phyloP scores from a whole-genome alignment of 2,888 invertebrate genomes.

The Drosophila atripex region DNA sequence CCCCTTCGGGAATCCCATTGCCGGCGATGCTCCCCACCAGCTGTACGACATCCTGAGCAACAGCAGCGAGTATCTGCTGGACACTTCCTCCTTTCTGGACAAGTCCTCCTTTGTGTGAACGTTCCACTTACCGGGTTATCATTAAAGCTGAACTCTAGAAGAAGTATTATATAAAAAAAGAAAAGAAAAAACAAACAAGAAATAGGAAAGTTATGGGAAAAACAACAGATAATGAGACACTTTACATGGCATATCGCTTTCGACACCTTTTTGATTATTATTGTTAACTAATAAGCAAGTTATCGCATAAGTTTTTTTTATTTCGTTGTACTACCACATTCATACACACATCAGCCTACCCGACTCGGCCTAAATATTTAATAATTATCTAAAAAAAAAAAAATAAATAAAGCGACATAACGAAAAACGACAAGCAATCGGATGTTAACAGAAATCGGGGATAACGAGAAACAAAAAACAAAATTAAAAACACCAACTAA shows the following conservation, averaged over 20 bases:
- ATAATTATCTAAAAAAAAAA: neutral
- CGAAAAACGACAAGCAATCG: slow-evolving; percentile 35
- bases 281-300: slow-evolving; percentile 73
- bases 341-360: neutral
- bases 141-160: slow-evolving; percentile 67
- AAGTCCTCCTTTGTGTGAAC: slow-evolving; percentile 81
- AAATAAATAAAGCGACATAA: no score
- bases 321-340: slow-evolving; percentile 38
- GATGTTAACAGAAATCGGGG: slow-evolving; percentile 11
- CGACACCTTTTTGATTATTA: slow-evolving; percentile 63
- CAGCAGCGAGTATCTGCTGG: slow-evolving; percentile 81
- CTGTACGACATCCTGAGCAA: slow-evolving; percentile 82
- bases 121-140: slow-evolving; percentile 29
- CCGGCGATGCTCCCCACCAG: slow-evolving; percentile 81
- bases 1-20: slow-evolving; percentile 82
- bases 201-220: neutral
- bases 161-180: slow-evolving; percentile 63
- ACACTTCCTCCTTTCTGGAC: slow-evolving; percentile 83
- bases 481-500: slow-evolving; percentile 56
- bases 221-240: slow-evolving; percentile 7
- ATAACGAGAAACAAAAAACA: slow-evolving; percentile 2
- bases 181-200: neutral
- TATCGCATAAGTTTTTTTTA: slow-evolving; percentile 53
- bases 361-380: slow-evolving; percentile 2
- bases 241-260: slow-evolving; percentile 56